A percentile compares a stretch with the other conserved stretches of the same genome.
phyloP scores from a whole-genome alignment of 2,888 invertebrate species.

The Pterobdella sp. region DNA sequence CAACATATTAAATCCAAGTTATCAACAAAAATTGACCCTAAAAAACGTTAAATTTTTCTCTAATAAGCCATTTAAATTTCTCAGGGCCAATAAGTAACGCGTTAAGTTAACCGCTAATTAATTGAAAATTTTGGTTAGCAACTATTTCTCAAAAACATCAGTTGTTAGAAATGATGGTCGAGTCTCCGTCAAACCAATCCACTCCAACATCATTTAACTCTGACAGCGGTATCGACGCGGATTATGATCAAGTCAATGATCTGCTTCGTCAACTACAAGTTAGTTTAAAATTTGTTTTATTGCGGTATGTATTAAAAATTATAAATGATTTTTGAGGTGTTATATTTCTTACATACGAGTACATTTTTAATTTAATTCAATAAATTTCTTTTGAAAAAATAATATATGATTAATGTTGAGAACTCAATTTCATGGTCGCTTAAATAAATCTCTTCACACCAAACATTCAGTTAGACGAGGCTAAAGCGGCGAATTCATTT shows the following conservation, averaged over 20 bases:
- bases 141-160: background rate
- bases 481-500: too few species aligned
- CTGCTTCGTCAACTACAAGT: background rate
- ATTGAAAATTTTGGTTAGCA: background rate
- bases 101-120: background rate
- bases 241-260: background rate
- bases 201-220: slow-evolving; percentile 7
- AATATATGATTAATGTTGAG: too few species aligned
- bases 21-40: background rate
- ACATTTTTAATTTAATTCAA: too few species aligned
- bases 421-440: too few species aligned
- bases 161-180: background rate
- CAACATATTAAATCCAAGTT: background rate
- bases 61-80: background rate
- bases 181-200: background rate
- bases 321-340: too few species aligned
- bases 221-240: slow-evolving; percentile 6
- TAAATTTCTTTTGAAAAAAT: too few species aligned
- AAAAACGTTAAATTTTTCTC: background rate
- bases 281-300: too few species aligned
- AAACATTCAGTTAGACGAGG: too few species aligned
- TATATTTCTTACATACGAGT: too few species aligned
- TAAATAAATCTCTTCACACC: too few species aligned
- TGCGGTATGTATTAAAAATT: too few species aligned
- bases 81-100: background rate